phyloP scores from a whole-genome alignment of 2,888 invertebrate species.

The Tinea trinotella region DNA sequence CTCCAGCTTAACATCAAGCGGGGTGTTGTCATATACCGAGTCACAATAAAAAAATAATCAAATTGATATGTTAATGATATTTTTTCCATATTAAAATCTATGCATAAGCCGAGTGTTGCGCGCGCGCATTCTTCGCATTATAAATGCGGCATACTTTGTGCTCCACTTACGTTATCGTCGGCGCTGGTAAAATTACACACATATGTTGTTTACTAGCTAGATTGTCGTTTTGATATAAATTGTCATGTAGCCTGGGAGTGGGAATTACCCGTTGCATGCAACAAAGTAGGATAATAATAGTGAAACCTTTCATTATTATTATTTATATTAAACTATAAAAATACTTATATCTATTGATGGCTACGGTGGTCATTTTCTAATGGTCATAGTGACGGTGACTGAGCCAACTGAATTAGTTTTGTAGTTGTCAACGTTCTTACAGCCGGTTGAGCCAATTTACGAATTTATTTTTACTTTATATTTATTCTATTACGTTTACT shows the following conservation, averaged over 20 bases:
- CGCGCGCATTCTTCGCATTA: slow-evolving; percentile 48
- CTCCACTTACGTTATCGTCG: slow-evolving; percentile 60
- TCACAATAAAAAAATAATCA: too few relatives aligned
- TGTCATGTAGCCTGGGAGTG: slow-evolving; percentile 14
- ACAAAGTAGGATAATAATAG: not conserved
- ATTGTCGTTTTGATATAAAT: slow-evolving; percentile 34
- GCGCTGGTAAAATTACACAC: slow-evolving; percentile 46
- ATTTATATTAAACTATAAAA: not conserved
- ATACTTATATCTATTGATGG: too few relatives aligned
- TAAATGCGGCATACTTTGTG: slow-evolving; percentile 56
- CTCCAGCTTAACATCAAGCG: too few relatives aligned
- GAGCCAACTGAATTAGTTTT: too few relatives aligned
- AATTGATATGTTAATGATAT: slow-evolving; percentile 47
- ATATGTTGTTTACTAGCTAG: slow-evolving; percentile 39
- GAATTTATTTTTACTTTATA: too few relatives aligned
- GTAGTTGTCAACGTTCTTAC: too few relatives aligned
- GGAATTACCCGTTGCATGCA: not conserved
- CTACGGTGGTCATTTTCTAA: too few relatives aligned
- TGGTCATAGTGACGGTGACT: too few relatives aligned
- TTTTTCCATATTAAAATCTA: slow-evolving; percentile 34
- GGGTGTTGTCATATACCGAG: too few relatives aligned
- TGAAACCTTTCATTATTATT: not conserved
- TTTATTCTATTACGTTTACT: too few relatives aligned
- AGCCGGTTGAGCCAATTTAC: too few relatives aligned
- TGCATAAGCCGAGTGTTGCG: slow-evolving; percentile 40